Evolutionary conservation across 2,888 invertebrate species (phyloP).

Genomic region (Tipula vernalis): DNA sequence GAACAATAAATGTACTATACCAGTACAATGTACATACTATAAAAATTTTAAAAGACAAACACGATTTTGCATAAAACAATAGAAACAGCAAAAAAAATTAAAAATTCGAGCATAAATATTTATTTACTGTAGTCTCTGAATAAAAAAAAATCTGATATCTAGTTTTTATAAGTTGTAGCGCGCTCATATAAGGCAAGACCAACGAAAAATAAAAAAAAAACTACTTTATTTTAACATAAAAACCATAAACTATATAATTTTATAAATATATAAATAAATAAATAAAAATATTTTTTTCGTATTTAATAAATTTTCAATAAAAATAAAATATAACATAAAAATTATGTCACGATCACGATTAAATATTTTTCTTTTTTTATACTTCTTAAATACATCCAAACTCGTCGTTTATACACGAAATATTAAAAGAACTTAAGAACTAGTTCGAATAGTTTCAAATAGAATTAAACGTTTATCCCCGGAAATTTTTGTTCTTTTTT

Average conservation of each 20-base stretch:
- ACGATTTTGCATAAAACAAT: background rate
- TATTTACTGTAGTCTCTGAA: background rate
- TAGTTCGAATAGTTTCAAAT: background rate
- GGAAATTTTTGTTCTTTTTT: background rate
- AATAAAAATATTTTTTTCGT: background rate
- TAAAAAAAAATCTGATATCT: background rate
- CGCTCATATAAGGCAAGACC: background rate
- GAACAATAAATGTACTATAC: background rate
- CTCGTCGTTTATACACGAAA: background rate
- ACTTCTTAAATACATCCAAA: background rate
- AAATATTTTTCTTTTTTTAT: background rate
- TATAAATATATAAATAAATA: background rate
- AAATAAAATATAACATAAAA: background rate
- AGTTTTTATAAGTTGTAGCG: background rate
- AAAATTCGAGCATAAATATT: background rate
- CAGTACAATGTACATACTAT: background rate
- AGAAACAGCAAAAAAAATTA: background rate
- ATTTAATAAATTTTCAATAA: background rate
- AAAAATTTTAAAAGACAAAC: background rate
- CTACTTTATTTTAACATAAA: background rate
- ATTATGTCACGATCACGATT: background rate
- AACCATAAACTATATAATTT: background rate
- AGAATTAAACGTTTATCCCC: background rate
- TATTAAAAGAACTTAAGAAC: background rate
- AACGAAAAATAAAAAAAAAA: background rate